Percentiles rank a stretch among this genome's conserved stretches.
Evolutionary conservation across 2,113 vertebrate genomes (phyloP).

Genomic region (Morone chrysops): DNA sequence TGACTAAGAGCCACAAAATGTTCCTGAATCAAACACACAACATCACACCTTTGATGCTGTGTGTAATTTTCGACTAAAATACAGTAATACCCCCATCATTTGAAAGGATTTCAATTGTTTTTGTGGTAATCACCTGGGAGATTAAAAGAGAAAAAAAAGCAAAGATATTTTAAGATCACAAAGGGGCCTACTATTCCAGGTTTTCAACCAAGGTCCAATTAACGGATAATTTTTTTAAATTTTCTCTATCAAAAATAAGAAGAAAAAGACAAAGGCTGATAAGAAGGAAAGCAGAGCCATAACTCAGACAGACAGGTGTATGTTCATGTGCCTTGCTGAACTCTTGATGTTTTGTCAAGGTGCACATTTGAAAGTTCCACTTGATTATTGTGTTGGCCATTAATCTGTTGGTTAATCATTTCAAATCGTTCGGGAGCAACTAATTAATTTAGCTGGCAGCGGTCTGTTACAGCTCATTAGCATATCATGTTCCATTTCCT

Average conservation of each 20-base stretch:
- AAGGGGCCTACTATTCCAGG: background rate
- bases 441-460: constrained; percentile 48
- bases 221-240: background rate
- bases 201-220: background rate
- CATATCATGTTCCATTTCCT: constrained; percentile 29
- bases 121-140: constrained; percentile 18
- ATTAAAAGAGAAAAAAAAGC: background rate
- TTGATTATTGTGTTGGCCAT: constrained; percentile 31
- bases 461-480: constrained; percentile 29
- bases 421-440: constrained; percentile 24
- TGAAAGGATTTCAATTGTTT: constrained; percentile 29
- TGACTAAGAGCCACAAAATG: constrained; percentile 56
- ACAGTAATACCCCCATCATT: constrained; percentile 21
- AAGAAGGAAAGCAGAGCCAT: background rate
- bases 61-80: constrained; percentile 35
- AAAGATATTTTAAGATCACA: no score
- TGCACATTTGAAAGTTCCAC: constrained; percentile 23
- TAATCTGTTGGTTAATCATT: constrained; percentile 62
- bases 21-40: constrained; percentile 43
- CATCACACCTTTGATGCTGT: constrained; percentile 31
- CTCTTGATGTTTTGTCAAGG: constrained; percentile 13
- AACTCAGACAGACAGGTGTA: background rate
- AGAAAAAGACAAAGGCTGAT: background rate
- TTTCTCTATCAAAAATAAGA: background rate
- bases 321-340: background rate